Conservation (phyloP, 2,888 invertebrate genomes). For the Parnassius orleans region DNA sequence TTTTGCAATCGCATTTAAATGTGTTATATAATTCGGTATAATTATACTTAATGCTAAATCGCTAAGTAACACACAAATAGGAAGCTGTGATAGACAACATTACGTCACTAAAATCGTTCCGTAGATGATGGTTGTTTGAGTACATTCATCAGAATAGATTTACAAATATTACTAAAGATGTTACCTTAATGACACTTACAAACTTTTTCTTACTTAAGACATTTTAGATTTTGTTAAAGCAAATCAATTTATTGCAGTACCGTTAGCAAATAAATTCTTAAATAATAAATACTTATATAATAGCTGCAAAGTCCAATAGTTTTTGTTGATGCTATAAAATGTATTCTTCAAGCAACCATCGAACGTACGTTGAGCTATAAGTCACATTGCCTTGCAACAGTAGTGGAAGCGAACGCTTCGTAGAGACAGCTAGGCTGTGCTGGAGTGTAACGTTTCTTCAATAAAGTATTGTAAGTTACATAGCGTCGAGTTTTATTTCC, state of each 20-base stretch:
- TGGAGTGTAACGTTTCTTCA: slow-evolving; percentile 70
- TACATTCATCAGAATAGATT: neutral
- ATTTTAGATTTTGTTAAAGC: too few species aligned
- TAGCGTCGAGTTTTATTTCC: slow-evolving; percentile 36
- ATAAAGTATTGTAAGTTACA: slow-evolving; percentile 74
- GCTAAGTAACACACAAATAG: slow-evolving; percentile 25
- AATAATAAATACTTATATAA: too few species aligned
- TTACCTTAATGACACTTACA: too few species aligned
- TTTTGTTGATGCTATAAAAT: neutral
- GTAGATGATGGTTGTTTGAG: slow-evolving; percentile 6
- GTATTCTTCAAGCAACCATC: slow-evolving; percentile 4
- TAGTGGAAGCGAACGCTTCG: slow-evolving; percentile 57
- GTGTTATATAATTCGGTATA: slow-evolving; percentile 10
- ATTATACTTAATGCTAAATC: slow-evolving; percentile 13
- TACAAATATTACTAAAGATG: too few species aligned
- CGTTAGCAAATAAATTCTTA: too few species aligned
- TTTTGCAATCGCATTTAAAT: slow-evolving; percentile 10
- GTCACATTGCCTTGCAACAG: slow-evolving; percentile 58
- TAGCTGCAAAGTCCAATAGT: too few species aligned
- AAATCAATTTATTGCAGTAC: too few species aligned
- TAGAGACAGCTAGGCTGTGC: slow-evolving; percentile 76
- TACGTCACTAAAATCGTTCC: slow-evolving; percentile 10
- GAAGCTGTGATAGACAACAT: slow-evolving; percentile 25
- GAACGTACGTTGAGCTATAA: slow-evolving; percentile 21
- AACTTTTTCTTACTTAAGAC: too few species aligned